Conservation (phyloP, 2,888 invertebrate species). For the Colostygia pectinataria region DNA sequence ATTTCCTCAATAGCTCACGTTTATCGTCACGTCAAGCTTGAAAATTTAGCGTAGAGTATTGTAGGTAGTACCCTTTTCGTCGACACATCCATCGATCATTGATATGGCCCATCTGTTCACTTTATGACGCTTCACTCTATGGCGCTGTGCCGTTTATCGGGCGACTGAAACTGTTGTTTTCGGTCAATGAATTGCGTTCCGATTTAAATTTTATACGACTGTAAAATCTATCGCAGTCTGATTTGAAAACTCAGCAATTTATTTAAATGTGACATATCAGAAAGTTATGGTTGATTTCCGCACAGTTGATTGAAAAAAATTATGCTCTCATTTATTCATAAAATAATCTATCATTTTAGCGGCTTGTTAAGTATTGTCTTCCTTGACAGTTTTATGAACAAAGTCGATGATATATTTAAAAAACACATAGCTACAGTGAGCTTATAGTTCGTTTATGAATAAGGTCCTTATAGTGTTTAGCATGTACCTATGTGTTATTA, state of each 20-base stretch:
- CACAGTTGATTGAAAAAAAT: no score
- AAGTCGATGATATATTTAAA: no score
- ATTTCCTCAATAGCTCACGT: conserved; percentile 23
- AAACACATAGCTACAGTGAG: no score
- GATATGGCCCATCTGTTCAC: conserved; percentile 22
- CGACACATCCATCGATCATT: conserved; percentile 23
- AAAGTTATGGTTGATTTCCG: conserved; percentile 19
- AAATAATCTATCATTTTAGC: no score
- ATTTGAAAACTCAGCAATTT: no score
- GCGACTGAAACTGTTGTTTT: conserved; percentile 1
- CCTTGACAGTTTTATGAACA: no score
- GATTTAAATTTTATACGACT: conserved; percentile 2
- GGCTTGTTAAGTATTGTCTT: no score
- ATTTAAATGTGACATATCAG: no score
- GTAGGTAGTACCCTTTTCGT: conserved; percentile 6
- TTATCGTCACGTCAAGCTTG: conserved; percentile 17
- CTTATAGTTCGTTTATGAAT: no score
- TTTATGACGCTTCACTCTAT: conserved; percentile 17
- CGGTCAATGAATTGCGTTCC: conserved; percentile 2
- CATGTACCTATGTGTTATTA: conserved; percentile 32
- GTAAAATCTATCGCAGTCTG: background rate
- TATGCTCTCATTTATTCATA: no score
- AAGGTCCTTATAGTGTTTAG: no score
- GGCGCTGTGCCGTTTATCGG: conserved; percentile 4
- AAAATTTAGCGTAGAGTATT: conserved; percentile 20